These are phyloP conservation scores for Chaetodon auriga DNA, from an alignment of 2,113 vertebrate species.

Conservation along the genomic window DNA sequence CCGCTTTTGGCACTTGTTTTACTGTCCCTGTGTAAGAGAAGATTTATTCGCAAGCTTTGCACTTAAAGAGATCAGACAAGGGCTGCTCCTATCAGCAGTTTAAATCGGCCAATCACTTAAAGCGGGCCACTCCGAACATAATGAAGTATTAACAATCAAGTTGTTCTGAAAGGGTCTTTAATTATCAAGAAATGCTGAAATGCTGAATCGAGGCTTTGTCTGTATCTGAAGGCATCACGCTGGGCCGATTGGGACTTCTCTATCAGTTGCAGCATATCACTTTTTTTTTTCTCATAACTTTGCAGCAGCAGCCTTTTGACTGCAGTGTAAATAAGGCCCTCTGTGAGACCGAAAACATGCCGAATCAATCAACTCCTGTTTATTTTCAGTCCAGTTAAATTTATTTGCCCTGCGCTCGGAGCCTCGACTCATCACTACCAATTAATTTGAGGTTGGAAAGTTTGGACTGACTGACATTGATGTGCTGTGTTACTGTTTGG, in stretches of 20 bases:
- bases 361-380: not conserved
- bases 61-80: slow-evolving; percentile 85
- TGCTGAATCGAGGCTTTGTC: slow-evolving; percentile 79
- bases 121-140: slow-evolving; percentile 78
- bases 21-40: slow-evolving; percentile 67
- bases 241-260: slow-evolving; percentile 40
- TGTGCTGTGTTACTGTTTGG: not conserved
- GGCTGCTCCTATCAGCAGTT: slow-evolving; percentile 86
- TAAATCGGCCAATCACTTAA: slow-evolving; percentile 87
- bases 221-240: slow-evolving; percentile 42
- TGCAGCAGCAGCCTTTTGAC: not conserved
- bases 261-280: slow-evolving; percentile 35
- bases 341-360: slow-evolving; percentile 1
- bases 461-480: not conserved
- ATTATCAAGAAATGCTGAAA: slow-evolving; percentile 84
- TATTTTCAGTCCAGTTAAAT: not conserved
- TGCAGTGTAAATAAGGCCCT: not conserved
- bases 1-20: slow-evolving; percentile 78
- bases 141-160: slow-evolving; percentile 84
- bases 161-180: slow-evolving; percentile 78
- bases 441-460: not conserved
- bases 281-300: not conserved
- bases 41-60: slow-evolving; percentile 84
- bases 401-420: not conserved
- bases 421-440: not conserved